These are phyloP conservation scores for Beris morrisii DNA, from an alignment of 2,888 invertebrate genomes.

Conservation along the genomic window DNA sequence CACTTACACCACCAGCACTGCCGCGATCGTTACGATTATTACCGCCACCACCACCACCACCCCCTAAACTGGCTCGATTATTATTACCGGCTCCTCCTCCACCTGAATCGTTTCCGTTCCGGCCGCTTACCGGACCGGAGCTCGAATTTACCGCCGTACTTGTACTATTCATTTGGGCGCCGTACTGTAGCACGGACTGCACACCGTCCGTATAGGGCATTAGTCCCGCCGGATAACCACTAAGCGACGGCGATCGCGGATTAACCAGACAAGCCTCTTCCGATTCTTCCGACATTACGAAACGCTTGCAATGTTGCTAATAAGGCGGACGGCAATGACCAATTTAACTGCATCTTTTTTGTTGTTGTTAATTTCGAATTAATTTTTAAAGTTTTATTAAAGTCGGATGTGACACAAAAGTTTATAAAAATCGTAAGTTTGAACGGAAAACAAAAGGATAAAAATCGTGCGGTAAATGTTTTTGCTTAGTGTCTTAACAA, in stretches of 20 bases:
- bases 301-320: background rate
- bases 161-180: conserved; percentile 38
- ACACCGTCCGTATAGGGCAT: conserved; percentile 42
- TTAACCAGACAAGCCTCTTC: conserved; percentile 66
- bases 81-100: conserved; percentile 28
- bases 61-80: conserved; percentile 38
- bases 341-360: too few species aligned
- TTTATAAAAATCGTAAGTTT: too few species aligned
- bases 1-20: conserved; percentile 34
- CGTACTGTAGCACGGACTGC: conserved; percentile 37
- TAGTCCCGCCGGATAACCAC: conserved; percentile 34
- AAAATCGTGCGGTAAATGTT: too few species aligned
- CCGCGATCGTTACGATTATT: conserved; percentile 50
- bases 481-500: too few species aligned
- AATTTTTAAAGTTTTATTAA: too few species aligned
- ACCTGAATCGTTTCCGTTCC: background rate
- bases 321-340: too few species aligned
- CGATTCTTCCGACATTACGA: conserved; percentile 44
- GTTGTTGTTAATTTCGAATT: too few species aligned
- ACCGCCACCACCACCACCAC: conserved; percentile 45
- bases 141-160: conserved; percentile 13
- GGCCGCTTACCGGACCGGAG: conserved; percentile 28
- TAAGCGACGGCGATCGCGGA: conserved; percentile 53
- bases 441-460: too few species aligned
- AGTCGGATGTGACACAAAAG: too few species aligned